Percentiles rank a stretch among this genome's conserved stretches.
phyloP scores from a whole-genome alignment of 2,797 vertebrate genomes.

The Phrynocephalus forsythii region DNA sequence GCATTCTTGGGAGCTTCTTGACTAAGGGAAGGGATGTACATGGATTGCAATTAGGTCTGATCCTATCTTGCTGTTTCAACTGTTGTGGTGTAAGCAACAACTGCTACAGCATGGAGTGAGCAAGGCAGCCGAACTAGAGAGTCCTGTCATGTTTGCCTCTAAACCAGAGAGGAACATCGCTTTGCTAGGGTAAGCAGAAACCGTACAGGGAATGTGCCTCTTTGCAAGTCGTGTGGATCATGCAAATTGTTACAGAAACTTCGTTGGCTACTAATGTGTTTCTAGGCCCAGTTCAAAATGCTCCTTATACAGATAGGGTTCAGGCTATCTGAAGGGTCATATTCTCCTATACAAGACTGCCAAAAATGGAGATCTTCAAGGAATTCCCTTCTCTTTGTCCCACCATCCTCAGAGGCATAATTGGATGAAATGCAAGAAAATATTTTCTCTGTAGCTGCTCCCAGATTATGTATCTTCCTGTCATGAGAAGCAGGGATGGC shows the following conservation, averaged over 20 bases:
- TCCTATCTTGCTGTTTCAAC: background rate
- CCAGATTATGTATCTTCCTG: too few species aligned
- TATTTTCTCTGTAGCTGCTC: too few species aligned
- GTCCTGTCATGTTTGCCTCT: background rate
- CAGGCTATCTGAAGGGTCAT: too few species aligned
- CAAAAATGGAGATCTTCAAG: too few species aligned
- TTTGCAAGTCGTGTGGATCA: background rate
- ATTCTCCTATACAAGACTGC: too few species aligned
- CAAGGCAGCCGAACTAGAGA: background rate
- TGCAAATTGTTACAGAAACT: background rate
- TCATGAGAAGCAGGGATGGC: too few species aligned
- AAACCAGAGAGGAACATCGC: background rate
- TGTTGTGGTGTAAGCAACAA: background rate
- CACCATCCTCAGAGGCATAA: too few species aligned
- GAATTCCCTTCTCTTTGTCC: too few species aligned
- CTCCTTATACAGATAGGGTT: too few species aligned
- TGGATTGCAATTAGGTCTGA: background rate
- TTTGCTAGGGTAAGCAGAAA: background rate
- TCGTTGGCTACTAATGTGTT: background rate
- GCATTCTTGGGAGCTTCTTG: background rate
- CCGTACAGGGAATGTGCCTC: background rate
- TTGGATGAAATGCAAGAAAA: too few species aligned
- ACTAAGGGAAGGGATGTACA: background rate
- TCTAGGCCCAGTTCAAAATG: too few species aligned
- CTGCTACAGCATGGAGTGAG: background rate